Evolutionary conservation across 2,113 vertebrate species (phyloP).

Genomic region (Corythoichthys intestinalis): DNA sequence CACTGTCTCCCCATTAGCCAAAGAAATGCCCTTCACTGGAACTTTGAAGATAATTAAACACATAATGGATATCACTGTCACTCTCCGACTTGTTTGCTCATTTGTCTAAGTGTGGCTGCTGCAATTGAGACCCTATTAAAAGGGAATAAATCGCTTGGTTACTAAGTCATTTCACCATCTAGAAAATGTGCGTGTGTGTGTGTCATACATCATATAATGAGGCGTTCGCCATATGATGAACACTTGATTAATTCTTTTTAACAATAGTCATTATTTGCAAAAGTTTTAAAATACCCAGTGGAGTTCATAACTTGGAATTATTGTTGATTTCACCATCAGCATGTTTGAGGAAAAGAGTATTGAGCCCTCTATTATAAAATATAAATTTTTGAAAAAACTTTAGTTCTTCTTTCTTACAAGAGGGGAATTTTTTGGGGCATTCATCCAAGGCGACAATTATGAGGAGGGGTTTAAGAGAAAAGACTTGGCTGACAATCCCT

Average conservation of each 20-base stretch:
- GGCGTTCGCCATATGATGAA: constrained; percentile 62
- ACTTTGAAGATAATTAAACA: constrained; percentile 81
- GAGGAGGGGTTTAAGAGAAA: neutral
- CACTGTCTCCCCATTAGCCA: constrained; percentile 72
- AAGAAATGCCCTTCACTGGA: constrained; percentile 77
- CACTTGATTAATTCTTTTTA: constrained; percentile 67
- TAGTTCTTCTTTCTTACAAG: neutral
- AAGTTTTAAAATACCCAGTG: constrained; percentile 60
- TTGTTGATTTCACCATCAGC: too few relatives aligned
- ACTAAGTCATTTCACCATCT: constrained; percentile 76
- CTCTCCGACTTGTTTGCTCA: constrained; percentile 73
- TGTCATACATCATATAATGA: constrained; percentile 50
- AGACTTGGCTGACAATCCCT: neutral
- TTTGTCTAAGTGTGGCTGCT: constrained; percentile 70
- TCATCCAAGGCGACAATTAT: neutral
- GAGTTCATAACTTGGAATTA: constrained; percentile 48
- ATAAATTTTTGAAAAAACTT: too few relatives aligned
- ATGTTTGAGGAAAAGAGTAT: too few relatives aligned
- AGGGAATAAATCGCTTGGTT: constrained; percentile 72
- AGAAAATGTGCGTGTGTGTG: constrained; percentile 48
- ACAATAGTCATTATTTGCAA: constrained; percentile 61
- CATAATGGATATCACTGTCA: constrained; percentile 80
- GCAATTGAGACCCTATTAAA: constrained; percentile 77
- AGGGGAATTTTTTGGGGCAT: neutral
- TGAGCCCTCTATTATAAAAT: too few relatives aligned